These are phyloP conservation scores for Ethmia dodecea DNA, from an alignment of 2,888 invertebrate genomes.

Conservation along the genomic window DNA sequence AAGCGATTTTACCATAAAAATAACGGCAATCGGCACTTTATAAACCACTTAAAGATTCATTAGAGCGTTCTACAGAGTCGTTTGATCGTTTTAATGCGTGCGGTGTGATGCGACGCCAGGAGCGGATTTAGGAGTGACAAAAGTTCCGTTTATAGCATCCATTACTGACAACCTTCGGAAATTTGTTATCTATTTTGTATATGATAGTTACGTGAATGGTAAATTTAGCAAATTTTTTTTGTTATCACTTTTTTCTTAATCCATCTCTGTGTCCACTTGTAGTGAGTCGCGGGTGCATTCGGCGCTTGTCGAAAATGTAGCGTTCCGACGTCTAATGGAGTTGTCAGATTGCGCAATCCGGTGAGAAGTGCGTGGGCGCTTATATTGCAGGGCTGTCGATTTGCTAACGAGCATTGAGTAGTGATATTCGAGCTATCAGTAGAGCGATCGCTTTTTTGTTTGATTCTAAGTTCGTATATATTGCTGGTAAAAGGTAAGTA, in stretches of 20 bases:
- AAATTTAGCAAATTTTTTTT: no score
- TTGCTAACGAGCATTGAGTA: no score
- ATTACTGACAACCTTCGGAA: no score
- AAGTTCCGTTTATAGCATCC: no score
- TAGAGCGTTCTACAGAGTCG: constrained; percentile 58
- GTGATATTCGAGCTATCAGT: no score
- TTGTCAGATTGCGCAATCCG: constrained; percentile 59
- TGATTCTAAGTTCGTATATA: no score
- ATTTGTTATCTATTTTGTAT: no score
- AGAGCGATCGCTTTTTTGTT: no score
- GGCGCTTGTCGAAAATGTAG: constrained; percentile 29
- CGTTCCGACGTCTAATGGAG: constrained; percentile 60
- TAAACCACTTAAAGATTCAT: constrained; percentile 73
- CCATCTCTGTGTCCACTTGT: no score
- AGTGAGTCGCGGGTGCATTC: constrained; percentile 27
- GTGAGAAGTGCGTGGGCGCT: constrained; percentile 55
- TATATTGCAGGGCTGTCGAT: constrained; percentile 33
- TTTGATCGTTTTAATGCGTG: constrained; percentile 65
- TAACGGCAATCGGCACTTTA: constrained; percentile 71
- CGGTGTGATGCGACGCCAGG: constrained; percentile 29
- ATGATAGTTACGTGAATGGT: no score
- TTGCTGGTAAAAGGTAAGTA: no score
- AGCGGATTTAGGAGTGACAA: not conserved
- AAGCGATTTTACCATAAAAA: constrained; percentile 60
- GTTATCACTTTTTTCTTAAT: no score